phyloP scores from a whole-genome alignment of 2,888 invertebrate species.

The Baronia brevicornis region DNA sequence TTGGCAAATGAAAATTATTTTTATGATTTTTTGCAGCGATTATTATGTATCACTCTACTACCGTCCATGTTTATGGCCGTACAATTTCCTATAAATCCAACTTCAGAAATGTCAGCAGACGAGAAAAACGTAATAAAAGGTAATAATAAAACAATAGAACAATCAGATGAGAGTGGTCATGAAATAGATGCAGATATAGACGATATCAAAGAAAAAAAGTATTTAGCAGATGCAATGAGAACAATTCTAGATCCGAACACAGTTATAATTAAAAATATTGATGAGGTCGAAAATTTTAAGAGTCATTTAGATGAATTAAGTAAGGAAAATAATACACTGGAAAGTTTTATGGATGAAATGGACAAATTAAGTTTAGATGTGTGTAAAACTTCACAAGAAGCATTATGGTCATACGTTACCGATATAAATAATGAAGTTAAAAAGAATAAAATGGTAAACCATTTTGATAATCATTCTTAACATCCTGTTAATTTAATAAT shows the following conservation, averaged over 20 bases:
- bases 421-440: conserved; percentile 55
- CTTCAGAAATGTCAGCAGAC: conserved; percentile 61
- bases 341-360: conserved; percentile 59
- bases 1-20: neutral
- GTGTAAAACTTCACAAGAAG: conserved; percentile 60
- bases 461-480: conserved; percentile 7
- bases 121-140: conserved; percentile 39
- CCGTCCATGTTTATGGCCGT: conserved; percentile 37
- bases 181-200: conserved; percentile 56
- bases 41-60: conserved; percentile 29
- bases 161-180: conserved; percentile 57
- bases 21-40: conserved; percentile 37
- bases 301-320: conserved; percentile 46
- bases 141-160: conserved; percentile 49
- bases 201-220: conserved; percentile 53
- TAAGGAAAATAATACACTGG: conserved; percentile 45
- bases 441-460: conserved; percentile 59
- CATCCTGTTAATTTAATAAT: conserved; percentile 3
- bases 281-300: conserved; percentile 46
- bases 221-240: conserved; percentile 58
- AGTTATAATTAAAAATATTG: conserved; percentile 36
- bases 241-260: conserved; percentile 51
- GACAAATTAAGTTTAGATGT: conserved; percentile 59
- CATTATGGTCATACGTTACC: conserved; percentile 62
- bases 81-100: conserved; percentile 47